A percentile compares a stretch with the other conserved stretches of the same genome.
These are phyloP conservation scores for Petrocephalus microphthalmus DNA, from an alignment of 2,113 vertebrate species.

Conservation along the genomic window DNA sequence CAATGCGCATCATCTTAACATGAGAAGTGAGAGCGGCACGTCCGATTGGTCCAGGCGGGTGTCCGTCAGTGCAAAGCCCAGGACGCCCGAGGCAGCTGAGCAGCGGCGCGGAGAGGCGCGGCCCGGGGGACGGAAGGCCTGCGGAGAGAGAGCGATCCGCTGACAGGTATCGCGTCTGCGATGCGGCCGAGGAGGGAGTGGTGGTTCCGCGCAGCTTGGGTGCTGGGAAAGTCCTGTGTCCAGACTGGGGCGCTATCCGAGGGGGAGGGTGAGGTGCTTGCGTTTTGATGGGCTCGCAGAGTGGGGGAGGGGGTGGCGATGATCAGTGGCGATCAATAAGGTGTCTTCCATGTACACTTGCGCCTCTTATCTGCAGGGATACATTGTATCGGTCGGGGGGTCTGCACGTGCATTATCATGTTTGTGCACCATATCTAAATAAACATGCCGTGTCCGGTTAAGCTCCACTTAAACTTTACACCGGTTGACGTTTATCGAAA, in stretches of 20 bases:
- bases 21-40: not conserved
- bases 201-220: too few species aligned
- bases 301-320: conserved; percentile 13
- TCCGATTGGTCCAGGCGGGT: conserved; percentile 15
- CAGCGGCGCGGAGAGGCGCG: not conserved
- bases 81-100: conserved; percentile 2
- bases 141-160: not conserved
- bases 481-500: not conserved
- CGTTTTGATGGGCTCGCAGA: not conserved
- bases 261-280: conserved; percentile 4
- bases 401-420: not conserved
- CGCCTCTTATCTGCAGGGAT: not conserved
- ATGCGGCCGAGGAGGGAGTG: not conserved
- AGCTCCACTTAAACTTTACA: not conserved
- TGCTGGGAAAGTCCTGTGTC: not conserved
- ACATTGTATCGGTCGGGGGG: not conserved
- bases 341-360: not conserved
- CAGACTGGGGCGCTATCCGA: conserved; percentile 3
- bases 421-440: not conserved
- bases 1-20: not conserved
- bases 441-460: not conserved
- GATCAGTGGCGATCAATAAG: not conserved
- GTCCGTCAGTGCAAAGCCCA: conserved; percentile 4
- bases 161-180: not conserved
- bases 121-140: not conserved